Conservation (phyloP, 2,113 vertebrate species). For the Sander vitreus region DNA sequence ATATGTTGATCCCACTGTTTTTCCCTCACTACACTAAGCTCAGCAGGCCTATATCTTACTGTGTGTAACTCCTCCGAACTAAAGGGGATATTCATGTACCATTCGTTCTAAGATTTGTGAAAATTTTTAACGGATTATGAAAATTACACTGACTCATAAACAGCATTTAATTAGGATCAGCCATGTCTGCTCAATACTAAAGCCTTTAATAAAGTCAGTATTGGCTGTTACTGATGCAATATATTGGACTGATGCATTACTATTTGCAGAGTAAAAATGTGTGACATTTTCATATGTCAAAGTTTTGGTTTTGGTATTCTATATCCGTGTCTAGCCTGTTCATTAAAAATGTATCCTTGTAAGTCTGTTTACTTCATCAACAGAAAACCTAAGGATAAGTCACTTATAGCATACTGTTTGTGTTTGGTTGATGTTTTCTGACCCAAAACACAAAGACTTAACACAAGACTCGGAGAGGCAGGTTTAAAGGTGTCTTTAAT, state of each 20-base stretch:
- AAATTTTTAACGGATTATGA: background rate
- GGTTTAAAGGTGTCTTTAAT: no score
- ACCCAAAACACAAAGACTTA: no score
- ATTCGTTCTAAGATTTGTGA: background rate
- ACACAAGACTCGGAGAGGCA: no score
- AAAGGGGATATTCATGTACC: background rate
- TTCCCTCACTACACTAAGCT: background rate
- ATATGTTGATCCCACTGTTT: background rate
- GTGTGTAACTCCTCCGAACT: background rate
- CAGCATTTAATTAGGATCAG: background rate
- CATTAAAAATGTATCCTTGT: background rate
- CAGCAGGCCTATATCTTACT: background rate
- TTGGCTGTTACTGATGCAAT: background rate
- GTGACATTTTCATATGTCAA: slow-evolving; percentile 10
- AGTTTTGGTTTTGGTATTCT: background rate
- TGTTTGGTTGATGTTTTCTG: no score
- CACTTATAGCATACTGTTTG: background rate
- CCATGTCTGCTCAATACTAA: background rate
- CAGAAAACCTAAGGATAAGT: background rate
- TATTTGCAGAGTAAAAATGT: background rate
- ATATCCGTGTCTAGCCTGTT: background rate
- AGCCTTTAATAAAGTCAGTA: slow-evolving; percentile 17
- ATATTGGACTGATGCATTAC: background rate
- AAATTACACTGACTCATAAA: background rate
- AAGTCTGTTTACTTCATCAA: background rate